Percentiles rank a stretch among this genome's conserved stretches.
Evolutionary conservation across 2,888 invertebrate genomes (phyloP).

Genomic region (Candidula unifasciata): DNA sequence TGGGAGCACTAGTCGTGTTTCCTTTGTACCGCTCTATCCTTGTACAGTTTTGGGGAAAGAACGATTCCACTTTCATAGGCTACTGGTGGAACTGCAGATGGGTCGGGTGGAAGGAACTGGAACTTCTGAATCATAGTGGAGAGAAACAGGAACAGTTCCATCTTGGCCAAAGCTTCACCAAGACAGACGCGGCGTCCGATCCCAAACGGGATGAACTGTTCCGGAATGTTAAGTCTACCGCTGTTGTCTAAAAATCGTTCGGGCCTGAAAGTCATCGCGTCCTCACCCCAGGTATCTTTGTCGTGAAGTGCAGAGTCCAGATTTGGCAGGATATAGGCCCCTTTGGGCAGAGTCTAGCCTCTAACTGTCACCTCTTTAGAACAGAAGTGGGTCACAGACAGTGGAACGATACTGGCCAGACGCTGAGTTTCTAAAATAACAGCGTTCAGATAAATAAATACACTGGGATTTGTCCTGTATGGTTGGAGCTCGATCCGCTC

Average conservation of each 20-base stretch:
- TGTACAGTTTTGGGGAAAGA: not conserved
- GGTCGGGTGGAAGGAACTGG: not conserved
- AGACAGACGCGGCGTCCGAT: constrained; percentile 27
- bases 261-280: constrained; percentile 45
- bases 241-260: constrained; percentile 56
- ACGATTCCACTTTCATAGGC: not conserved
- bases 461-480: constrained; percentile 57
- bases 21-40: not conserved
- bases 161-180: constrained; percentile 17
- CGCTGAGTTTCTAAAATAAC: constrained; percentile 66
- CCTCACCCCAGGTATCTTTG: constrained; percentile 41
- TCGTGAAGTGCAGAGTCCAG: constrained; percentile 58
- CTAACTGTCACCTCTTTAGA: constrained; percentile 59
- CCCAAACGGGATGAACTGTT: constrained; percentile 31
- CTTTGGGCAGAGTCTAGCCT: constrained; percentile 66
- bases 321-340: constrained; percentile 55
- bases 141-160: constrained; percentile 32
- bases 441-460: constrained; percentile 65
- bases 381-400: constrained; percentile 57
- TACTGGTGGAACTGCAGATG: not conserved
- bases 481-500: constrained; percentile 58
- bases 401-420: constrained; percentile 60
- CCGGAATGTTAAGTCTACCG: constrained; percentile 38
- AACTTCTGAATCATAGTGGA: constrained; percentile 36
- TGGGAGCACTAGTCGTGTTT: too few species aligned